Base-by-base conservation (phyloP, 2,113 vertebrate genomes). In the Saiga tatarica region DNA sequence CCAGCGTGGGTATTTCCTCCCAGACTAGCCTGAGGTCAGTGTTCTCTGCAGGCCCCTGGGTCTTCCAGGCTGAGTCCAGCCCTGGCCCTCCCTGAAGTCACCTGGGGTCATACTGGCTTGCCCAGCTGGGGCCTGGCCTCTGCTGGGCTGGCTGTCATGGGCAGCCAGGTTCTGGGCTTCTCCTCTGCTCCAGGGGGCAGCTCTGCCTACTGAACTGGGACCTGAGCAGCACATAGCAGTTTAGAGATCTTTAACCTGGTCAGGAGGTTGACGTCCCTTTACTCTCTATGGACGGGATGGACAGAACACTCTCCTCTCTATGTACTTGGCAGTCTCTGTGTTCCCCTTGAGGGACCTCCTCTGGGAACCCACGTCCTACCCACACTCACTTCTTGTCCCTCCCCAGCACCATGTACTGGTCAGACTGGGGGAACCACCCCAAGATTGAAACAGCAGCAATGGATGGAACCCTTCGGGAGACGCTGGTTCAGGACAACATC, bases 361-460 rank as follows among this genome's bases (percentile, higher is more conserved):
- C 59, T 36, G 78, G 53, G 25, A 53, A 14, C 62, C 25, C 0
- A 0, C 39, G 47, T 21, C 16, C 83, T 42, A 98, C 52, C 23
- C 4, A 11, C 53, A 2, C 0, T 91, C 85, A 93, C 89, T 19
- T 60, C 59, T 86, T 82, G 47, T 96, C 85, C 87, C 94, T 98
- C 86, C 1, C 1, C 94, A 99, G 99, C 21, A 99, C 99, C 1
- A 99, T 99, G 99, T 99, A 99, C 98, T 99, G 99, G 99, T 99
- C 99, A 83, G 99, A 99, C 97, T 99, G 99, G 99, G 99, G 99
- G 4, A 99, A 99, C 96, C 99, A 99, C 89, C 99, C 99, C 67
- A 99, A 99, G 98, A 99, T 99, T 1, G 99, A 99, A 98, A 99
- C 99, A 0, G 99, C 99, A 0, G 99, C 99, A 13, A 99, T 99